These are phyloP conservation scores for Etheostoma spectabile DNA, from an alignment of 2,113 vertebrate genomes.

Conservation along the genomic window DNA sequence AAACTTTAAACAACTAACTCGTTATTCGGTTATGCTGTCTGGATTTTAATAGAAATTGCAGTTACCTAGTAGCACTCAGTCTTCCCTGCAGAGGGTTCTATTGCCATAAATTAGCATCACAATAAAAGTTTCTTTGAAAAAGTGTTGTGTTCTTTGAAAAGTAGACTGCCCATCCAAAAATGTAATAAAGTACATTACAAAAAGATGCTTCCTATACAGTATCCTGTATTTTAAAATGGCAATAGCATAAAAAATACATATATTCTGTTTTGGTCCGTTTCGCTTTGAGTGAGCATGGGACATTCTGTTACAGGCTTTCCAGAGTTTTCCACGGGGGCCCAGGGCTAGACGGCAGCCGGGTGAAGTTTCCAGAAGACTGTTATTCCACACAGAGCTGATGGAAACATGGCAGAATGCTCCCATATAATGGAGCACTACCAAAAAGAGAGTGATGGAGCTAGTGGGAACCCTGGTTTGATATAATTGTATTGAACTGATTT, in stretches of 20 bases:
- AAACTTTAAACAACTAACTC: too few relatives aligned
- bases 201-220: background rate
- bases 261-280: slow-evolving; percentile 14
- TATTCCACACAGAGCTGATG: slow-evolving; percentile 75
- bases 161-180: background rate
- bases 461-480: background rate
- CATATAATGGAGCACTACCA: slow-evolving; percentile 29
- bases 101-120: too few relatives aligned
- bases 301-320: slow-evolving; percentile 63
- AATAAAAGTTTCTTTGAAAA: too few relatives aligned
- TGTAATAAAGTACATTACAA: background rate
- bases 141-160: too few relatives aligned
- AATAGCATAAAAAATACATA: background rate
- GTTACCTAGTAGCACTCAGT: too few relatives aligned
- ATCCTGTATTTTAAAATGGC: slow-evolving; percentile 4
- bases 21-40: too few relatives aligned
- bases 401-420: slow-evolving; percentile 74
- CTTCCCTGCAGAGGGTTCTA: too few relatives aligned
- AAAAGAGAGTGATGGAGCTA: slow-evolving; percentile 11
- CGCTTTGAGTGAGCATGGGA: slow-evolving; percentile 41
- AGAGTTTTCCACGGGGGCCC: slow-evolving; percentile 71
- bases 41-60: too few relatives aligned
- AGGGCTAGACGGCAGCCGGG: slow-evolving; percentile 73
- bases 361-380: slow-evolving; percentile 78
- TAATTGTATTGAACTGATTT: background rate